Evolutionary conservation across 2,888 invertebrate genomes (phyloP).

Genomic region (Cryptocephalus primarius): DNA sequence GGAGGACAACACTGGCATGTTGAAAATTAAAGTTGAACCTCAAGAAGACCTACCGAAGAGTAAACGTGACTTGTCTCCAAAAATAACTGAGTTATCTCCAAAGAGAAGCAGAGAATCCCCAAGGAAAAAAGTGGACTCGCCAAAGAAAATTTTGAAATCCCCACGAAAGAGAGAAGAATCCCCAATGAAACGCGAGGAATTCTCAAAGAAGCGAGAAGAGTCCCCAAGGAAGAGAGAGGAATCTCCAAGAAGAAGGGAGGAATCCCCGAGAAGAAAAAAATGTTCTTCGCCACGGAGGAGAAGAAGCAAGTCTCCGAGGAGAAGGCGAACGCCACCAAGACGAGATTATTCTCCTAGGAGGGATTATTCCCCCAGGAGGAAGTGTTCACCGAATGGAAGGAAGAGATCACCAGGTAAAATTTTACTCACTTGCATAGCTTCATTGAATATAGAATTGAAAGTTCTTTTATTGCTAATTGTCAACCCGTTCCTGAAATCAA

Average conservation of each 20-base stretch:
- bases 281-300: slow-evolving; percentile 5
- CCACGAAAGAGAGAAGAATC: background rate
- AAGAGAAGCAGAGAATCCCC: background rate
- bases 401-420: slow-evolving; percentile 6
- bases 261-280: background rate
- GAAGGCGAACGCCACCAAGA: slow-evolving; percentile 7
- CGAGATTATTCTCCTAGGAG: slow-evolving; percentile 6
- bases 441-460: background rate
- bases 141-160: slow-evolving; percentile 2
- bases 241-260: too few species aligned
- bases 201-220: slow-evolving; percentile 3
- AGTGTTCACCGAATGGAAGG: slow-evolving; percentile 5
- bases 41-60: slow-evolving; percentile 1
- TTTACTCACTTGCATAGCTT: background rate
- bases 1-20: background rate
- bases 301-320: slow-evolving; percentile 5
- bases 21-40: background rate
- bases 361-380: slow-evolving; percentile 1
- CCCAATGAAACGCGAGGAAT: slow-evolving; percentile 1
- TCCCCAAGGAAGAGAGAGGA: slow-evolving; percentile 5
- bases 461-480: too few species aligned
- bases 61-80: background rate
- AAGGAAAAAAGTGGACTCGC: background rate
- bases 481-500: too few species aligned
- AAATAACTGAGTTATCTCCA: slow-evolving; percentile 2